Base-by-base conservation (phyloP, 2,888 invertebrate genomes). In the Clistopyga incitator region DNA sequence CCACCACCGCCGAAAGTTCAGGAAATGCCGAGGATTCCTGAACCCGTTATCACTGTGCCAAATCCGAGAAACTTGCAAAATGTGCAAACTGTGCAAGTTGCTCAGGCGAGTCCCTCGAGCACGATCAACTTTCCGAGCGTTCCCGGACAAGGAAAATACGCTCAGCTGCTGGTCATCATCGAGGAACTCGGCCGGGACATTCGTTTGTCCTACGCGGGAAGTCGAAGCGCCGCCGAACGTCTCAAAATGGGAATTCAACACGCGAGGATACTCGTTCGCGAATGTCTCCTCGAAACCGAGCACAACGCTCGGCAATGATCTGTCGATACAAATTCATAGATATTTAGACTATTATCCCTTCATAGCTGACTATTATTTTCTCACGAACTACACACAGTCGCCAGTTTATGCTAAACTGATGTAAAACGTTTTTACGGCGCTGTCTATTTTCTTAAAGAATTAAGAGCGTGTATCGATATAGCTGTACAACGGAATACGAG, bases 131-230 rank as follows among this genome's bases (percentile, higher is more conserved):
- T 92, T 84, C 92, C 92, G 20, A 88, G 90, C 20, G 92, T 93
- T 77, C 92, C 93, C 54, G 93, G 93, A n/a, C 93, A 93, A 83
- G 93, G 93, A 59, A 93, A 93, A 81, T 93, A 93, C 79, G 92
- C 93, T 77, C 93, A 93, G 80, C 82, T 93, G 65, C 85, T 94
- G 82, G 91, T 92, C 20, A 93, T 94, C 47, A 94, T 94, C 75
- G 94, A 94, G 85, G 94, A 94, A 88, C 92, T 94, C 54, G 94
- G 94, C 6, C 90, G 93, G 82, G 94, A 94, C 70, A 93, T 93
- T 85, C 93, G 93, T 82, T 86, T 93, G 23, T 93, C 93, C 3
- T 93, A 93, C 59, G 93, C 93, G 2, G 93, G 93, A 3, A 93
- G 93, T 78, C 92, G 93, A 18, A 93, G 93, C 74, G 93, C 93